These are phyloP conservation scores for Euwallacea similis DNA, from an alignment of 1,140 invertebrate species.

Conservation along the genomic window DNA sequence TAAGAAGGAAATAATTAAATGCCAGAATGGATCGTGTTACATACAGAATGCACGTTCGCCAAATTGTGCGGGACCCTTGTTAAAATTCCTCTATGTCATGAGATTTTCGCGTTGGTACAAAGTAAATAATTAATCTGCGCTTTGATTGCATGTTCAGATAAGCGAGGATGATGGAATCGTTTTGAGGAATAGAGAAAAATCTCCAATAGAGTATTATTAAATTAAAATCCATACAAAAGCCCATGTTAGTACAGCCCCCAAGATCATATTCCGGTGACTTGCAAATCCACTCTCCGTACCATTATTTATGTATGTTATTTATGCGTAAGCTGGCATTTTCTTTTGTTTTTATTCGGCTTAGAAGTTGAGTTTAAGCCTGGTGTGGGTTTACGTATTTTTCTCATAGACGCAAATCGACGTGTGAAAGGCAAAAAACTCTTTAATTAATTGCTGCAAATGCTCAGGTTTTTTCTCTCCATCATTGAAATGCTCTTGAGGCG, in stretches of 20 bases:
- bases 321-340: background rate
- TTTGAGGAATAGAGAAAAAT: no score
- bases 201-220: no score
- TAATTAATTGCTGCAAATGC: slow-evolving; percentile 5
- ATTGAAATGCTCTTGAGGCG: slow-evolving; percentile 11
- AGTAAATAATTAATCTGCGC: background rate
- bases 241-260: no score
- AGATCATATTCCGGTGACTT: background rate
- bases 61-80: background rate
- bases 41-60: background rate
- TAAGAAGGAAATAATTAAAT: background rate
- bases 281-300: background rate
- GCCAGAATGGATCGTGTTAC: background rate
- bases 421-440: slow-evolving; percentile 17
- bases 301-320: background rate
- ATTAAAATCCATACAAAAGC: no score
- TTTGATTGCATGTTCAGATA: background rate
- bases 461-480: slow-evolving; percentile 3
- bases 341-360: background rate
- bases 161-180: no score
- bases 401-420: background rate
- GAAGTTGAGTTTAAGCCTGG: background rate
- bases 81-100: background rate
- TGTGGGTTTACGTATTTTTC: background rate
- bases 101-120: background rate